Conservation (phyloP, 2,888 invertebrate species). For the Drosophila mercatorum region DNA sequence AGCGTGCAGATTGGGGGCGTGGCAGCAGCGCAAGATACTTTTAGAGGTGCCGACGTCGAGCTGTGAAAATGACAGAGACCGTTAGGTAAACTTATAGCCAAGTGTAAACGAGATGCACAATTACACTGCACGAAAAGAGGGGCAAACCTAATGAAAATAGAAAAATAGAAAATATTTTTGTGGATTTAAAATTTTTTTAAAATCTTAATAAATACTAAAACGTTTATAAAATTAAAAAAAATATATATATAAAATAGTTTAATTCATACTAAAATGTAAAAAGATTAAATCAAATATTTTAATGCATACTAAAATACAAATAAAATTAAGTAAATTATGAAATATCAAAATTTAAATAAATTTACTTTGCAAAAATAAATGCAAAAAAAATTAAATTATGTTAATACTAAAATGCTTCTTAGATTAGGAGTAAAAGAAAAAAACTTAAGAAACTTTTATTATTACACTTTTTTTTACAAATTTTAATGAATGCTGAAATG, state of each 20-base stretch:
- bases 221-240: neutral
- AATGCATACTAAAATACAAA: too few species aligned
- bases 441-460: too few species aligned
- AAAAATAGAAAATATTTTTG: too few species aligned
- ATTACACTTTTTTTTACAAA: too few species aligned
- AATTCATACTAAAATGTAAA: neutral
- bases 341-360: too few species aligned
- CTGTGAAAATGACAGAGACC: constrained; percentile 51
- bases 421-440: too few species aligned
- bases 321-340: too few species aligned
- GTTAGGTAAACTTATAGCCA: neutral
- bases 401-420: too few species aligned
- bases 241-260: neutral
- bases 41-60: constrained; percentile 34
- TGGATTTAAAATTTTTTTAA: neutral
- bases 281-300: neutral
- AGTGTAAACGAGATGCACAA: constrained; percentile 16
- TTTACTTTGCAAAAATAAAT: too few species aligned
- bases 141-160: neutral
- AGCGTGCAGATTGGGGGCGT: constrained; percentile 7
- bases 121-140: neutral
- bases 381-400: too few species aligned
- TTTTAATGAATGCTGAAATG: too few species aligned
- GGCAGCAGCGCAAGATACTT: constrained; percentile 6
- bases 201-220: neutral